Base-by-base conservation (phyloP, 2,797 vertebrate genomes). In the Moxostoma hubbsi region DNA sequence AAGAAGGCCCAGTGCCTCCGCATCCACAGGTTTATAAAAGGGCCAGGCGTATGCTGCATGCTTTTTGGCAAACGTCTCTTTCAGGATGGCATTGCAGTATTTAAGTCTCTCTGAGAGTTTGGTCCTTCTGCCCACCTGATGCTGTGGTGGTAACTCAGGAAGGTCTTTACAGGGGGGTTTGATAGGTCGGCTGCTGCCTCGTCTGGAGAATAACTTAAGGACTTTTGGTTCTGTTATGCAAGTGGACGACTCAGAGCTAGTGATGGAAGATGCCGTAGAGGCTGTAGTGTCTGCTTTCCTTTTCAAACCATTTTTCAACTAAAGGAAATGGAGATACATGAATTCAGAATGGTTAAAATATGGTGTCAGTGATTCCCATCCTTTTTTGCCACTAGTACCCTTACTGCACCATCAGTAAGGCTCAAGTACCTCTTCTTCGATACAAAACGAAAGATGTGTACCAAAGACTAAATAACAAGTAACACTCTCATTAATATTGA, bases 1-100 rank as follows among this genome's bases (percentile, higher is more conserved):
- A 54, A 92, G 90, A 57, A 93, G 85, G 5, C 94, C 93, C 72
- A 93, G 89, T 62, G 90, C 89, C 55, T 89, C 86, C 0, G 82
- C 86, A 61, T 95, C 94, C 11, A 92, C 90, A 1, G 96, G 92
- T n/a, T 92, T 92, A 69, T 97, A 95, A 88, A 98, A 98, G 36
- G 97, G 96, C 97, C 97, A 97, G 0, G 95, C 94, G 6, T 96
- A 96, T 0, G 90, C 82, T 0, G 89, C 91, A 81, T 99, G 97
- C 74, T 95, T 96, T 89, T 96, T 96, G 9, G 95, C 93, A 61
- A 96, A 89, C 95, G 98, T 90, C 91, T 98, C 96, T 90, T 94
- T 94, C 72, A 99, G 90, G 85, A 99, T 94, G 51, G 88, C 89
- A 36, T 89, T 92, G 84, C 97, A 99, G 67, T 89, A 82, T 67